Percentiles rank a stretch among this genome's conserved stretches.
These are phyloP conservation scores for Elgaria multicarinata DNA, from an alignment of 2,113 vertebrate species.

Conservation along the genomic window DNA sequence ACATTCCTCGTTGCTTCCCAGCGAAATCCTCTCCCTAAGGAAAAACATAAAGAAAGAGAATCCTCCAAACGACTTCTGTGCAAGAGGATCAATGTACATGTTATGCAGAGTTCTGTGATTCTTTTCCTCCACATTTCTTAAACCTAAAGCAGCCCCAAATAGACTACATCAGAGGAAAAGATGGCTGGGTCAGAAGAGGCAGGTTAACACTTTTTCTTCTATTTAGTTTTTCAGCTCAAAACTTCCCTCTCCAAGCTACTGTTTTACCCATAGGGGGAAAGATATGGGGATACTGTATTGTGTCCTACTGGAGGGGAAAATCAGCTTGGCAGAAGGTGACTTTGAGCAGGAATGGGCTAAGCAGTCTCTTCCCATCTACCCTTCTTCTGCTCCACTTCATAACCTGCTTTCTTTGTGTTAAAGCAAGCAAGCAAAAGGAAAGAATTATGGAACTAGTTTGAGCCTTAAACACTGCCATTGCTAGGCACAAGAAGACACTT, in stretches of 20 bases:
- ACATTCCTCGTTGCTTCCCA: conserved; percentile 28
- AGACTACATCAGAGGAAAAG: neutral
- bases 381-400: too few species aligned
- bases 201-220: neutral
- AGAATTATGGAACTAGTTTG: neutral
- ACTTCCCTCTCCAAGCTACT: neutral
- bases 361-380: too few species aligned
- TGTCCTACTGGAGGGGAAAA: too few species aligned
- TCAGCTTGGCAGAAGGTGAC: too few species aligned
- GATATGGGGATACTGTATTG: neutral
- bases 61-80: neutral
- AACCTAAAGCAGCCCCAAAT: neutral
- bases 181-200: neutral
- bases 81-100: neutral
- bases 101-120: neutral
- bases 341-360: too few species aligned
- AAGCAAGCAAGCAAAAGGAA: too few species aligned
- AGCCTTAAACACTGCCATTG: neutral
- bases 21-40: conserved; percentile 21
- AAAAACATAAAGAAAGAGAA: conserved; percentile 28
- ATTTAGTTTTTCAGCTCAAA: neutral
- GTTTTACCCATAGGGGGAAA: neutral
- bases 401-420: too few species aligned
- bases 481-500: conserved; percentile 33
- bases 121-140: neutral